Percentiles rank a stretch among this genome's conserved stretches.
These are phyloP conservation scores for Perca flavescens DNA, from an alignment of 2,113 vertebrate species.

Conservation along the genomic window DNA sequence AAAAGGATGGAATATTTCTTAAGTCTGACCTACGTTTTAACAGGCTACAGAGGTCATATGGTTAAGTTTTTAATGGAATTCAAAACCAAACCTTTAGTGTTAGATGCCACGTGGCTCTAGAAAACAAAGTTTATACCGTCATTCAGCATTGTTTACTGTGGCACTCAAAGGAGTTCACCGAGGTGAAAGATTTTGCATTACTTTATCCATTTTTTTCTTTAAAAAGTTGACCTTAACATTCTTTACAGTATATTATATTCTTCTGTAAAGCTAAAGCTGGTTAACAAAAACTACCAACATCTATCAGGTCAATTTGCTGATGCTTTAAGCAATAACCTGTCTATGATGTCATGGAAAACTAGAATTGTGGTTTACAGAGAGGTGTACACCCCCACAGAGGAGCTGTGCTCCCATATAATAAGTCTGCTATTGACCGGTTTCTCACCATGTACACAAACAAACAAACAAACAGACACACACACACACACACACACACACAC, in stretches of 20 bases:
- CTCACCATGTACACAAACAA: constrained; percentile 7
- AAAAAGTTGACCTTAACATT: constrained; percentile 1
- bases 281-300: constrained; percentile 12
- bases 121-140: constrained; percentile 21
- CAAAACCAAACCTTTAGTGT: constrained; percentile 41
- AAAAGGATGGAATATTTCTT: background rate
- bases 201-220: background rate
- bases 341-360: constrained; percentile 80
- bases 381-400: constrained; percentile 61
- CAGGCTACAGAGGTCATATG: constrained; percentile 56
- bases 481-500: background rate
- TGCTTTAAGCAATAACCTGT: constrained; percentile 63
- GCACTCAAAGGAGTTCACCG: background rate
- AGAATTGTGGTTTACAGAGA: constrained; percentile 53
- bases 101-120: constrained; percentile 45
- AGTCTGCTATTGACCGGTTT: constrained; percentile 37
- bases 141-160: constrained; percentile 15
- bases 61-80: constrained; percentile 64
- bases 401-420: constrained; percentile 52
- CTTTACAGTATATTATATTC: background rate
- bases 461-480: background rate
- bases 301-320: constrained; percentile 45
- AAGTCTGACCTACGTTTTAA: constrained; percentile 35
- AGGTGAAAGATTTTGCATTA: background rate
- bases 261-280: constrained; percentile 21